Percentiles rank a stretch among this genome's conserved stretches.
These are phyloP conservation scores for Triplophysa rosa DNA, from an alignment of 2,113 vertebrate genomes.

Conservation along the genomic window DNA sequence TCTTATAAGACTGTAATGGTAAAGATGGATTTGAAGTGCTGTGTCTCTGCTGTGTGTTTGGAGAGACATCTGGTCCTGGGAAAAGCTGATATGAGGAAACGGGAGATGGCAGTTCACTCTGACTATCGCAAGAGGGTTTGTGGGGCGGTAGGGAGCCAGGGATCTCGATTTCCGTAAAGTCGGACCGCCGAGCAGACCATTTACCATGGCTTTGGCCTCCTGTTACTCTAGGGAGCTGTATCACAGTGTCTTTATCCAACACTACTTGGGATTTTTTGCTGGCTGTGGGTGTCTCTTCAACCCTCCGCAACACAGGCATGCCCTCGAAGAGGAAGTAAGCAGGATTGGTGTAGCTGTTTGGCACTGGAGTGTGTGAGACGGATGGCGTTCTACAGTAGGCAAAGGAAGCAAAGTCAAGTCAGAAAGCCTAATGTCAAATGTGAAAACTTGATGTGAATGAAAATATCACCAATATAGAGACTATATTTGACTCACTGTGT, in stretches of 20 bases:
- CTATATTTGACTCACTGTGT: slow-evolving; percentile 65
- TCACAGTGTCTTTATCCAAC: slow-evolving; percentile 68
- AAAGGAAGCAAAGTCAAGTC: not conserved
- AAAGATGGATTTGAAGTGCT: slow-evolving; percentile 58
- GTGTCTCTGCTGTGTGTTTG: slow-evolving; percentile 49
- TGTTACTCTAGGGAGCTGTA: slow-evolving; percentile 73
- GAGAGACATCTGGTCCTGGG: slow-evolving; percentile 63
- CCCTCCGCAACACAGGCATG: slow-evolving; percentile 59
- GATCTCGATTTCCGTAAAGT: slow-evolving; percentile 82
- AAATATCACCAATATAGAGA: not conserved
- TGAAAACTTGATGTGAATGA: not conserved
- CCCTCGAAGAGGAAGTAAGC: slow-evolving; percentile 88
- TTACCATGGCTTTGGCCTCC: slow-evolving; percentile 61
- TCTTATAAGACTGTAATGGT: slow-evolving; percentile 59
- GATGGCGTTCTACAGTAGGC: slow-evolving; percentile 65
- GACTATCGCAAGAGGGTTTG: slow-evolving; percentile 53
- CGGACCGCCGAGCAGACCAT: slow-evolving; percentile 66
- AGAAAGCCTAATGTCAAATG: not conserved
- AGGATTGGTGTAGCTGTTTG: slow-evolving; percentile 82
- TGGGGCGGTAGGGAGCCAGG: slow-evolving; percentile 68
- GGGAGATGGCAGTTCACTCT: slow-evolving; percentile 51
- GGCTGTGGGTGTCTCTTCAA: slow-evolving; percentile 56
- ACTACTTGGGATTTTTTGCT: slow-evolving; percentile 64
- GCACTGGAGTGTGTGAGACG: slow-evolving; percentile 61
- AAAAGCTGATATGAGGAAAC: slow-evolving; percentile 78